A percentile compares a stretch with the other conserved stretches of the same genome.
These are phyloP conservation scores for Galerucella pusilla DNA, from an alignment of 2,888 invertebrate genomes.

Conservation along the genomic window DNA sequence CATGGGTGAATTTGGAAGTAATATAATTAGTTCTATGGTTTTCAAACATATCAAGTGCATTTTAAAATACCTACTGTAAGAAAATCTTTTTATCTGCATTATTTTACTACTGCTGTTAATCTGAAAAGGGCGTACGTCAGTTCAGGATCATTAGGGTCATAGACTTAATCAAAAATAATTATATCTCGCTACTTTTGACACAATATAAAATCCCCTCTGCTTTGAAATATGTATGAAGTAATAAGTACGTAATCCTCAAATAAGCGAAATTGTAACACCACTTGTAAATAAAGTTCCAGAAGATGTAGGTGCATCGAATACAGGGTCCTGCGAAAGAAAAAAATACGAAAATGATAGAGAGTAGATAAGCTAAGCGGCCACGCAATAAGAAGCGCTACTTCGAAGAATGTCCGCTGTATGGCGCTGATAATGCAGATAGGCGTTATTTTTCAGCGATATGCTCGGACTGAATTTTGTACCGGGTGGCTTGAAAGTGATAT, in stretches of 20 bases:
- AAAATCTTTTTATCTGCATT: neutral
- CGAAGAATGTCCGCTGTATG: too few relatives aligned
- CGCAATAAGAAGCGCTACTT: too few relatives aligned
- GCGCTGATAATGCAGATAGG: too few relatives aligned
- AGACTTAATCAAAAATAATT: slow-evolving; percentile 23
- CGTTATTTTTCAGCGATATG: too few relatives aligned
- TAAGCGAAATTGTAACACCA: slow-evolving; percentile 36
- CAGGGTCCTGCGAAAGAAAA: slow-evolving; percentile 4
- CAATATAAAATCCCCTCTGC: slow-evolving; percentile 32
- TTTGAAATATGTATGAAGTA: slow-evolving; percentile 46
- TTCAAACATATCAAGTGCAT: too few relatives aligned
- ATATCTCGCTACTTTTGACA: slow-evolving; percentile 32
- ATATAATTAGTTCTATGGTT: neutral
- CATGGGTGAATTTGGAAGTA: neutral
- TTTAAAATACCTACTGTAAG: too few relatives aligned
- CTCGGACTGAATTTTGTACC: too few relatives aligned
- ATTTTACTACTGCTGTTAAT: neutral
- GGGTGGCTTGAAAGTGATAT: too few relatives aligned
- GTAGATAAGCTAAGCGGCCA: too few relatives aligned
- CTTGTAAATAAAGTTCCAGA: slow-evolving; percentile 32
- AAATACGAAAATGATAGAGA: too few relatives aligned
- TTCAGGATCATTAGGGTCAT: neutral
- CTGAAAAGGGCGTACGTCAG: neutral
- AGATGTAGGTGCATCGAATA: slow-evolving; percentile 16
- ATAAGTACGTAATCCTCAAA: slow-evolving; percentile 43